phyloP scores from a whole-genome alignment of 2,888 invertebrate species.

The Ischnura elegans region DNA sequence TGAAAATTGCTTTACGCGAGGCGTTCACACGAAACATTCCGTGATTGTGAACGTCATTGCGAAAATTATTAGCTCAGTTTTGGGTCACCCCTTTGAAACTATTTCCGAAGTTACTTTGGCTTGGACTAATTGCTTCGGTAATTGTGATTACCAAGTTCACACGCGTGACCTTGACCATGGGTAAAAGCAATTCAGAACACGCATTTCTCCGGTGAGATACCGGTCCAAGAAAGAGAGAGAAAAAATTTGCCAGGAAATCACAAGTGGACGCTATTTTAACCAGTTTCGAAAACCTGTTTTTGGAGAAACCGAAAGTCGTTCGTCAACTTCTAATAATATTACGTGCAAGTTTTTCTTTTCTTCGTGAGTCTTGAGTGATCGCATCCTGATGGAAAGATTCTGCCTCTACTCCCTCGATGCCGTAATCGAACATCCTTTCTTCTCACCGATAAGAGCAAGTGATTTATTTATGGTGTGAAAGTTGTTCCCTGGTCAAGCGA shows the following conservation, averaged over 20 bases:
- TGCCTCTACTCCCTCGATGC: neutral
- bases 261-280: slow-evolving; percentile 18
- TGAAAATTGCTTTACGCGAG: too few relatives aligned
- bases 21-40: too few relatives aligned
- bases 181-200: neutral
- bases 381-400: neutral
- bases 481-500: neutral
- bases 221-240: neutral
- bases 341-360: neutral
- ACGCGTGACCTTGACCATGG: neutral
- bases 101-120: too few relatives aligned
- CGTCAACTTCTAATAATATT: neutral
- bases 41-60: too few relatives aligned
- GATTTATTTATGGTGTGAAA: neutral
- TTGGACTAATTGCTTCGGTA: too few relatives aligned
- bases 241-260: neutral
- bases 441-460: neutral
- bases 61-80: too few relatives aligned
- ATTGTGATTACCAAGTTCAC: too few relatives aligned
- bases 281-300: neutral
- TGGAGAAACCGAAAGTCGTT: slow-evolving; percentile 9
- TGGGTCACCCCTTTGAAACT: too few relatives aligned
- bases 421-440: neutral
- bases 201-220: neutral
- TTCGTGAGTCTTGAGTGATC: neutral